Percentiles rank a stretch among this genome's conserved stretches.
Conservation (phyloP, 2,797 vertebrate species). For the Notoglanidium macrostoma region DNA sequence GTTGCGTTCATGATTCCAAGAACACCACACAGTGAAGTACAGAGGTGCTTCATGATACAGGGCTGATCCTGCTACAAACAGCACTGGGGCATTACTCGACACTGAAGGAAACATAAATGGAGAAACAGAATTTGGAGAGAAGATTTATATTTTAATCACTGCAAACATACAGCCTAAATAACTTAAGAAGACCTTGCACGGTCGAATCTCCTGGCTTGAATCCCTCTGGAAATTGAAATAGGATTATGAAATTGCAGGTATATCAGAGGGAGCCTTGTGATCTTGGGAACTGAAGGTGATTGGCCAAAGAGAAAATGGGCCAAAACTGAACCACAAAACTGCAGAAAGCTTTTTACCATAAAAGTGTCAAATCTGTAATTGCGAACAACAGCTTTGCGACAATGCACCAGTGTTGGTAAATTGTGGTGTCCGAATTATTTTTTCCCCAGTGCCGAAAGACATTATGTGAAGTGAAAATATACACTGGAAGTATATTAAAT, state of each 20-base stretch:
- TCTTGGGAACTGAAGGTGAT: background rate
- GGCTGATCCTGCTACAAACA: background rate
- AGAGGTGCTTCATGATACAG: background rate
- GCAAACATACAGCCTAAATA: background rate
- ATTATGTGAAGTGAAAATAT: background rate
- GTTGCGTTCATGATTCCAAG: background rate
- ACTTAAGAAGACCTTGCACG: background rate
- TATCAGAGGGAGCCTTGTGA: background rate
- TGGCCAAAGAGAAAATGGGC: background rate
- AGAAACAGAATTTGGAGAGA: background rate
- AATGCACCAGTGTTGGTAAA: background rate
- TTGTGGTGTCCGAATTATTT: background rate
- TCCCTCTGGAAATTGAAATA: background rate
- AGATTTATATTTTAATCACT: background rate
- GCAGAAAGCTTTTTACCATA: background rate
- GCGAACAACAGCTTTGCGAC: background rate
- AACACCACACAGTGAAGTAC: background rate
- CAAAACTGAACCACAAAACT: background rate
- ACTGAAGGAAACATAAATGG: background rate
- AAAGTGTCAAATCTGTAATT: background rate
- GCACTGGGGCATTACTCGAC: background rate
- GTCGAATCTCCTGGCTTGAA: too few species aligned
- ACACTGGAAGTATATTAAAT: background rate
- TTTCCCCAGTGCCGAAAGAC: background rate
- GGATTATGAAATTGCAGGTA: background rate